Conservation (phyloP, 35 echinoderm and acorn worm genomes). For the Chiridota heheva region DNA sequence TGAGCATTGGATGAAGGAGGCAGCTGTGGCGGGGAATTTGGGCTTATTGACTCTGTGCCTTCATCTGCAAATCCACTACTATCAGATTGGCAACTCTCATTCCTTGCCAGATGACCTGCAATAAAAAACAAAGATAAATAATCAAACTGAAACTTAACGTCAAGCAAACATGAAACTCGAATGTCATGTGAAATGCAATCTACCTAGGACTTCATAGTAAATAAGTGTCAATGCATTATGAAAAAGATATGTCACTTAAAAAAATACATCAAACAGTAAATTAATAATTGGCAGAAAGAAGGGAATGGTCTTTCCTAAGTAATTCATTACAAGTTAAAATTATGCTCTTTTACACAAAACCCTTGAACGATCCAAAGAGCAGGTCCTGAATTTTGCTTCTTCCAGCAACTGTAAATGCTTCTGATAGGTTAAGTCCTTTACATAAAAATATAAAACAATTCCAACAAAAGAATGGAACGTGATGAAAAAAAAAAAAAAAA, state of each 20-base stretch:
- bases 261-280: not conserved
- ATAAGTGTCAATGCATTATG: not conserved
- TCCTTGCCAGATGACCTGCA: conserved; percentile 46
- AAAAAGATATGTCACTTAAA: not conserved
- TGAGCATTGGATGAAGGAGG: no score
- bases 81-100: conserved; percentile 81
- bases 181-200: not conserved
- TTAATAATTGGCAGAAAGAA: not conserved
- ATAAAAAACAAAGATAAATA: conserved; percentile 18
- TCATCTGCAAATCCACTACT: conserved; percentile 98
- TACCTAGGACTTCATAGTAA: not conserved
- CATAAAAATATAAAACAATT: no score
- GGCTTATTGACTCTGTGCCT: conserved; percentile 40
- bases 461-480: no score
- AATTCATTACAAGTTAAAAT: no score
- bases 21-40: conserved; percentile 29
- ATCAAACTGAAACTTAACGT: not conserved
- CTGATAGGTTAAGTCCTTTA: no score
- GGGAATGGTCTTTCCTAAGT: not conserved
- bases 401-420: no score
- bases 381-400: no score
- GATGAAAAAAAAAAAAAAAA: no score
- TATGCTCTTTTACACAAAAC: no score
- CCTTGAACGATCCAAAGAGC: no score
- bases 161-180: not conserved